Evolutionary conservation across 1,140 invertebrate species (phyloP).

Genomic region (Cotesia typhae): DNA sequence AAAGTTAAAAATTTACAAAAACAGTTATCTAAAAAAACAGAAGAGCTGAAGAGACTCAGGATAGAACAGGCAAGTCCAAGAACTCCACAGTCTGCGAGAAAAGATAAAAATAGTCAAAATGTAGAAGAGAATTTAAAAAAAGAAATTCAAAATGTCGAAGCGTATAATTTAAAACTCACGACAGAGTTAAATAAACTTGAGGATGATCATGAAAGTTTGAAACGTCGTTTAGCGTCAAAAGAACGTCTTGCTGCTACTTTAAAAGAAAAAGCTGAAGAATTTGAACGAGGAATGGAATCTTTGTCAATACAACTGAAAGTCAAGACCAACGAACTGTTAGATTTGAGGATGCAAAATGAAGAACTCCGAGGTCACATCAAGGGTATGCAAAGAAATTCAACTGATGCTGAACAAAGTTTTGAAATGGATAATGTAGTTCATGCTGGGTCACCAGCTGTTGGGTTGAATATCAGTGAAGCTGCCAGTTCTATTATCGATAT

Average conservation of each 20-base stretch:
- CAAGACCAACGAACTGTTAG: slow-evolving; percentile 55
- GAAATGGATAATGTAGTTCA: slow-evolving; percentile 52
- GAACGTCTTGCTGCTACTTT: slow-evolving; percentile 42
- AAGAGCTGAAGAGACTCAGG: slow-evolving; percentile 50
- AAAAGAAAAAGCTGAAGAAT: slow-evolving; percentile 49
- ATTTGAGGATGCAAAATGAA: slow-evolving; percentile 55
- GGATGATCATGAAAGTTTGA: slow-evolving; percentile 49
- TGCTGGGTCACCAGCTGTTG: slow-evolving; percentile 33
- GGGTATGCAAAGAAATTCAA: slow-evolving; percentile 44
- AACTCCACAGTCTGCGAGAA: slow-evolving; percentile 50
- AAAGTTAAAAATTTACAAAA: slow-evolving; percentile 53
- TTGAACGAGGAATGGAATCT: slow-evolving; percentile 48
- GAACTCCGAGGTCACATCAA: slow-evolving; percentile 53
- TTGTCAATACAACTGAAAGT: slow-evolving; percentile 48
- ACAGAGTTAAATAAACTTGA: slow-evolving; percentile 49
- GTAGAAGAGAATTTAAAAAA: slow-evolving; percentile 49
- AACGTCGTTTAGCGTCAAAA: slow-evolving; percentile 41
- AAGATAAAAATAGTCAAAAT: slow-evolving; percentile 27
- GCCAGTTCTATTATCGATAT: slow-evolving; percentile 62
- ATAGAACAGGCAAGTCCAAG: slow-evolving; percentile 40
- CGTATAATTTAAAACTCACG: slow-evolving; percentile 47
- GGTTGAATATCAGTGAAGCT: slow-evolving; percentile 51
- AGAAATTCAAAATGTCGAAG: slow-evolving; percentile 53
- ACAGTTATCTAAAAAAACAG: slow-evolving; percentile 47
- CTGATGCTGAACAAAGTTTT: slow-evolving; percentile 53